Conservation (phyloP, 2,797 vertebrate genomes). For the Carduelis carduelis region DNA sequence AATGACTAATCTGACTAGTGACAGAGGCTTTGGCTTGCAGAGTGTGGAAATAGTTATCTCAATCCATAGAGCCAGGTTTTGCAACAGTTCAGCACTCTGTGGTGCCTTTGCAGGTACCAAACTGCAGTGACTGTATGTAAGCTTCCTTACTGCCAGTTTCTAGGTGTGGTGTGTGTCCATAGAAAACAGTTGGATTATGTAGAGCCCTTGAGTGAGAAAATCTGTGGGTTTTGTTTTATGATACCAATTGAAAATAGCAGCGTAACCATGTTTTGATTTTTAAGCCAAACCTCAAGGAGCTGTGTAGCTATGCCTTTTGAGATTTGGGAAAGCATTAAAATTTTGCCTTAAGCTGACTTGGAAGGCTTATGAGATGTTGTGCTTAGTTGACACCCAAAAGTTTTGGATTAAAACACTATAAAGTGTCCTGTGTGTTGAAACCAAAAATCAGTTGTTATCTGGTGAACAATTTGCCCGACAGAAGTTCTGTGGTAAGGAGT, state of each 20-base stretch:
- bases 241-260: background rate
- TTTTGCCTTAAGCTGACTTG: background rate
- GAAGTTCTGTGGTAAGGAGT: background rate
- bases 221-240: background rate
- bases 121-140: background rate
- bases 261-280: accelerated
- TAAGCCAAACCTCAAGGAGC: background rate
- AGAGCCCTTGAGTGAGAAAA: background rate
- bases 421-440: background rate
- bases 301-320: background rate
- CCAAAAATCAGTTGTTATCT: background rate
- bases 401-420: background rate
- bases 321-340: background rate
- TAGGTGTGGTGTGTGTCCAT: background rate
- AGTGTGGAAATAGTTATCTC: background rate
- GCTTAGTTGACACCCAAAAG: background rate
- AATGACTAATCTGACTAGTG: conserved; percentile 48
- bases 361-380: background rate
- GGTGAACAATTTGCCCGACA: background rate
- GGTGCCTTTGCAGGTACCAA: background rate
- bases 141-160: background rate
- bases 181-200: background rate
- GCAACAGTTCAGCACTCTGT: background rate
- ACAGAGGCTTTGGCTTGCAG: conserved; percentile 21
- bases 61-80: background rate